phyloP scores from a whole-genome alignment of 1,140 invertebrate genomes.

The Caenorhabditis tropicalis region DNA sequence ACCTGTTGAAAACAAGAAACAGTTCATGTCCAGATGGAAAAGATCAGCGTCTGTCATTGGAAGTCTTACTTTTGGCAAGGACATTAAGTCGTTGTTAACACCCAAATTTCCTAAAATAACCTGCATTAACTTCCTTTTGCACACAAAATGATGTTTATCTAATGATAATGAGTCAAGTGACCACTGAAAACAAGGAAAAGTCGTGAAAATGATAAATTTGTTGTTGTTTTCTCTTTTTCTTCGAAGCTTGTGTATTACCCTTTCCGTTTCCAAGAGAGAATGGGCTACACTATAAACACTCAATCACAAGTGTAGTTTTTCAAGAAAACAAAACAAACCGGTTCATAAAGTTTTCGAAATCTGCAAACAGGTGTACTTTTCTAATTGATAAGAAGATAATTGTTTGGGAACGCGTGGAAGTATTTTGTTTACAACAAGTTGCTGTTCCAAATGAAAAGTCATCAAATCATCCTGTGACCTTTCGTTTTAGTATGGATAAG shows the following conservation, averaged over 20 bases:
- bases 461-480: too few relatives aligned
- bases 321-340: not conserved
- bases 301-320: not conserved
- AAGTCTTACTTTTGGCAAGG: not conserved
- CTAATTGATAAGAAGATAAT: not conserved
- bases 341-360: not conserved
- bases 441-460: not conserved
- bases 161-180: not conserved
- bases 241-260: not conserved
- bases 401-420: not conserved
- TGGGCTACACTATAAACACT: not conserved
- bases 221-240: not conserved
- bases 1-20: not conserved
- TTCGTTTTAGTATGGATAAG: too few relatives aligned
- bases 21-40: not conserved
- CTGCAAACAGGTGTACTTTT: slow-evolving; percentile 2
- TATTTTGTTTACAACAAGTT: not conserved
- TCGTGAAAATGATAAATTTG: not conserved
- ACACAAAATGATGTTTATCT: not conserved
- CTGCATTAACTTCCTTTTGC: not conserved
- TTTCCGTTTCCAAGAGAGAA: not conserved
- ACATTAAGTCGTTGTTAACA: not conserved
- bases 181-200: not conserved
- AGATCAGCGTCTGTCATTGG: slow-evolving; percentile 5
- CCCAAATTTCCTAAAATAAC: not conserved